Conservation (phyloP, 2,797 vertebrate species). For the Pseudotriccus pelzelni region DNA sequence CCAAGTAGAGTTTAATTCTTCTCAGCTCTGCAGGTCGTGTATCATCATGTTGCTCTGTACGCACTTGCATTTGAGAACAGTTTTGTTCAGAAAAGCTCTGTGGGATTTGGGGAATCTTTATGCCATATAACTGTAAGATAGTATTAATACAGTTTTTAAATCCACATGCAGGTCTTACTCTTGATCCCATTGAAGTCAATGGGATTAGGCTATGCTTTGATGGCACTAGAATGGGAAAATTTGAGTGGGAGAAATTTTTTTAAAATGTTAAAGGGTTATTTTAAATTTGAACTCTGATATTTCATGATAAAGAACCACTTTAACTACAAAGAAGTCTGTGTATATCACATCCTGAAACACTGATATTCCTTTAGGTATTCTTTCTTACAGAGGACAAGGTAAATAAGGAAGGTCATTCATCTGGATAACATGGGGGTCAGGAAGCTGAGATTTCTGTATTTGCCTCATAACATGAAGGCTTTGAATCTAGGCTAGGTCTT, state of each 20-base stretch:
- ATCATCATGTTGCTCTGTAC: not conserved
- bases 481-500: not conserved
- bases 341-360: not conserved
- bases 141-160: not conserved
- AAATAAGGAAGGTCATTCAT: not conserved
- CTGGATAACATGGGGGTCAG: rapidly evolving
- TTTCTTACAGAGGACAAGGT: not conserved
- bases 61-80: not conserved
- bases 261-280: not conserved
- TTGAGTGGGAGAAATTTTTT: not conserved
- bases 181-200: not conserved
- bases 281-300: not conserved
- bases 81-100: not conserved
- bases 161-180: not conserved
- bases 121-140: not conserved
- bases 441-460: not conserved
- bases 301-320: not conserved
- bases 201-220: not conserved
- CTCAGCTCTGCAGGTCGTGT: not conserved
- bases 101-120: not conserved
- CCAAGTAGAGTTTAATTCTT: not conserved
- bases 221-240: not conserved
- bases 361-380: not conserved
- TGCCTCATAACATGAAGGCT: not conserved
- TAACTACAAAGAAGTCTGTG: not conserved